Evolutionary conservation across 2,797 vertebrate genomes (phyloP).

Genomic region (Sciurus vulgaris): DNA sequence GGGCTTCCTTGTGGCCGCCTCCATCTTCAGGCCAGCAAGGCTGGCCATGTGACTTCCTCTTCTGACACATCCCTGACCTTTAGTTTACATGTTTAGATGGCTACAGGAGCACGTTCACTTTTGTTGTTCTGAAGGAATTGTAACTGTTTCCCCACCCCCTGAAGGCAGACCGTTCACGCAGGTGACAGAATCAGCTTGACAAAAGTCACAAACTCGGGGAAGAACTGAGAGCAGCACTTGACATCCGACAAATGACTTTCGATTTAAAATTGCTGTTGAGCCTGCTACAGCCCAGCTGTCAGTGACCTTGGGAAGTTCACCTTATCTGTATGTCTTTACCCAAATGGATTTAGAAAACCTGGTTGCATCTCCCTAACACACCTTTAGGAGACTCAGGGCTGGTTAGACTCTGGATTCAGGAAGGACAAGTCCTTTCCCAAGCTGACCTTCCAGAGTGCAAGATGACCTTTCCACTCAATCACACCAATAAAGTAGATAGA

Average conservation of each 20-base stretch:
- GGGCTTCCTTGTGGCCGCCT: neutral
- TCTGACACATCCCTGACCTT: neutral
- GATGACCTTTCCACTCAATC: neutral
- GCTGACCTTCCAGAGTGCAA: neutral
- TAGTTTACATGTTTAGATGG: neutral
- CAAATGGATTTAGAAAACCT: neutral
- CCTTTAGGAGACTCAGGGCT: neutral
- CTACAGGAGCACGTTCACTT: neutral
- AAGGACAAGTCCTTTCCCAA: neutral
- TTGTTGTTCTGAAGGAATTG: neutral
- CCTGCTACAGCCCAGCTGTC: neutral
- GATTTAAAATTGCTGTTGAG: neutral
- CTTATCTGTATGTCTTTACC: neutral
- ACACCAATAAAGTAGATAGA: neutral
- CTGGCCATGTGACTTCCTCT: neutral
- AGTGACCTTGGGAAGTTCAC: neutral
- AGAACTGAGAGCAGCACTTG: neutral
- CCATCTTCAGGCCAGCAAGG: neutral
- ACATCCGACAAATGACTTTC: neutral
- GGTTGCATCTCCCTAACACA: slow-evolving; percentile 5
- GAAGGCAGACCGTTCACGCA: neutral
- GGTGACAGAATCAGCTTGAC: neutral
- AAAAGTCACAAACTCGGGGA: neutral
- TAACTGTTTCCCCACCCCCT: neutral
- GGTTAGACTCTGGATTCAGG: neutral